Base-by-base conservation (phyloP, 1,140 invertebrate species). In the Cherax quadricarinatus region DNA sequence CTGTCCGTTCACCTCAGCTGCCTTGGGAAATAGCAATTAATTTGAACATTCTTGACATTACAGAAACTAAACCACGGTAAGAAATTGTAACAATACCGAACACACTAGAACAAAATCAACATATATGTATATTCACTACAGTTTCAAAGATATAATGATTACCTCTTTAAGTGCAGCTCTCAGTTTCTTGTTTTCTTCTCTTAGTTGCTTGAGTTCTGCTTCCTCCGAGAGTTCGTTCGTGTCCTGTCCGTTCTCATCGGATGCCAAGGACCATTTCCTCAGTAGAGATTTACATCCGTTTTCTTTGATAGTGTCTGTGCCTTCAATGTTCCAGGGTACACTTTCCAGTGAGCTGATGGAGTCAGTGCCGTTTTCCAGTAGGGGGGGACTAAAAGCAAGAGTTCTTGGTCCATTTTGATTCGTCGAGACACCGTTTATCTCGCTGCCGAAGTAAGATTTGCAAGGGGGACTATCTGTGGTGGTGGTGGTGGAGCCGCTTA, bases 131-230 rank as follows among this genome's bases (percentile, higher is more conserved):
- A 57, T 5, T 9, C 14, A 14, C 53, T 57, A 57, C 14, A 57
- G 9, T 57, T 57, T 5, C 53, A 1, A 57, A 9, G 9, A 6
- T 10, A 57, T 57, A 57, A 9, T 57, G 53, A 41, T 94, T 75
- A 95, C 94, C 93, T 94, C 94, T 21, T 94, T 94, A 70, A 94
- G 94, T n/a, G 94, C 94, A 86, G 94, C 94, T 82, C 94, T 94
- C 9, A 95, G 93, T 82, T 94, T 94, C 21, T 94, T 93, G 73
- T 94, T 94, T 89, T 95, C 94, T 79, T 95, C 94, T 86, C 94
- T 90, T 14, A 93, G 73, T 16, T 88, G 85, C 62, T 89, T 89
- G 9, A 94, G 90, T 49, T 94, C 93, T 70, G 93, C 92, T 86
- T 94, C 94, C 80, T 94, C 79, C 53, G 83, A 81, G 18, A 83